These are phyloP conservation scores for Agelas oroides DNA, from an alignment of 37 sponge, comb jelly and placozoan species.

Conservation along the genomic window DNA sequence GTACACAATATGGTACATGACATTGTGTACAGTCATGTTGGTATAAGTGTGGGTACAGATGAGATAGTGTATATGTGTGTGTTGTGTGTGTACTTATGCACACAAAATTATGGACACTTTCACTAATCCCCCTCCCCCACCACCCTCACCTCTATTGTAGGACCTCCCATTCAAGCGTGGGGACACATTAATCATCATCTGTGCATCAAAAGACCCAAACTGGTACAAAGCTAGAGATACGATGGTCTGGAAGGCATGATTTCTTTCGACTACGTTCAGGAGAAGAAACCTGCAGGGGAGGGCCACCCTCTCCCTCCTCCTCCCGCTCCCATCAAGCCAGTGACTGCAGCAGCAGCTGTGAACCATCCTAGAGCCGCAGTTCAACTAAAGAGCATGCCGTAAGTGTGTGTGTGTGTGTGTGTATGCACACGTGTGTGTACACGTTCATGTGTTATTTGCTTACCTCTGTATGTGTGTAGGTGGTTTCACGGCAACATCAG, in stretches of 20 bases:
- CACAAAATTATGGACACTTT: too few species aligned
- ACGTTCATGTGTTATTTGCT: too few species aligned
- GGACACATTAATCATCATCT: slow-evolving; percentile 77
- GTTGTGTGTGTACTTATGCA: too few species aligned
- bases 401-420: slow-evolving; percentile 33
- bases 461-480: not conserved
- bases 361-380: slow-evolving; percentile 52
- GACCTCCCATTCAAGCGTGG: slow-evolving; percentile 90
- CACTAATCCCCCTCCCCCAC: too few species aligned
- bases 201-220: slow-evolving; percentile 91
- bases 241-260: slow-evolving; percentile 94
- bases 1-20: too few species aligned
- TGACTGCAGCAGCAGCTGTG: not conserved
- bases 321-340: not conserved
- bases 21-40: too few species aligned
- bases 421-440: too few species aligned
- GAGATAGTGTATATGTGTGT: too few species aligned
- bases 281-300: slow-evolving; percentile 15
- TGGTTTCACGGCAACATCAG: slow-evolving; percentile 94
- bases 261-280: slow-evolving; percentile 83
- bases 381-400: slow-evolving; percentile 90
- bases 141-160: slow-evolving; percentile 27
- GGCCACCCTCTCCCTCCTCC: slow-evolving; percentile 10
- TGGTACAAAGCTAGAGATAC: slow-evolving; percentile 91
- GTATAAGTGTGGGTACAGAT: too few species aligned